Evolutionary conservation across 2,888 invertebrate species (phyloP).

Genomic region (Morpho deidamia): DNA sequence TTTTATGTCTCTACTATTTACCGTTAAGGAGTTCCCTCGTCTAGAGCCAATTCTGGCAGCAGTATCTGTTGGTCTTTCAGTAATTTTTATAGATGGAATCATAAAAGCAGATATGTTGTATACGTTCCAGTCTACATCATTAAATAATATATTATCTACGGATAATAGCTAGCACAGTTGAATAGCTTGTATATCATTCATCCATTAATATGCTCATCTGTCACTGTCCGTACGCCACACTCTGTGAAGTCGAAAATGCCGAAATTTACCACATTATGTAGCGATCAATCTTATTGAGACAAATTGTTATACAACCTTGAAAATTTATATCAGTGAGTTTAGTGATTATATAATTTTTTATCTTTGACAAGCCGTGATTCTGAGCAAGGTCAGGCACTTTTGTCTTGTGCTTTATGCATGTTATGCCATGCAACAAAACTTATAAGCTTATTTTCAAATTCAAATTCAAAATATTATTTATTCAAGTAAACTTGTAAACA

Average conservation of each 20-base stretch:
- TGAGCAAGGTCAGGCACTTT: too few species aligned
- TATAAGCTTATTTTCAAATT: too few species aligned
- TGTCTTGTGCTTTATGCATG: too few species aligned
- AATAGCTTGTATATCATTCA: conserved; percentile 6
- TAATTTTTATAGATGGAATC: too few species aligned
- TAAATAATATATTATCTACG: conserved; percentile 5
- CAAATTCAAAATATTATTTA: too few species aligned
- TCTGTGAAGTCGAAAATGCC: conserved; percentile 27
- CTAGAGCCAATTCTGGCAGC: too few species aligned
- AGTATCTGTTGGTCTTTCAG: too few species aligned
- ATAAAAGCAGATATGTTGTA: not conserved
- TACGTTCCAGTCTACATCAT: not conserved
- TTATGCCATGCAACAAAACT: too few species aligned
- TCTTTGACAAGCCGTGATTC: too few species aligned
- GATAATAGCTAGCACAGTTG: conserved; percentile 1
- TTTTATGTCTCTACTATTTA: too few species aligned
- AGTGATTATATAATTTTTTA: not conserved
- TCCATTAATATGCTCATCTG: conserved; percentile 25
- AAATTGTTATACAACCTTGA: conserved; percentile 3
- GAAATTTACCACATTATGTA: conserved; percentile 29
- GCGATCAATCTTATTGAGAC: conserved; percentile 19
- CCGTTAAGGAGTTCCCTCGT: too few species aligned
- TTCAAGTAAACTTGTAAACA: too few species aligned
- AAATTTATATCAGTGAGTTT: not conserved
- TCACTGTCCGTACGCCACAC: conserved; percentile 26